These are phyloP conservation scores for Troides aeacus DNA, from an alignment of 2,888 invertebrate species.

Conservation along the genomic window DNA sequence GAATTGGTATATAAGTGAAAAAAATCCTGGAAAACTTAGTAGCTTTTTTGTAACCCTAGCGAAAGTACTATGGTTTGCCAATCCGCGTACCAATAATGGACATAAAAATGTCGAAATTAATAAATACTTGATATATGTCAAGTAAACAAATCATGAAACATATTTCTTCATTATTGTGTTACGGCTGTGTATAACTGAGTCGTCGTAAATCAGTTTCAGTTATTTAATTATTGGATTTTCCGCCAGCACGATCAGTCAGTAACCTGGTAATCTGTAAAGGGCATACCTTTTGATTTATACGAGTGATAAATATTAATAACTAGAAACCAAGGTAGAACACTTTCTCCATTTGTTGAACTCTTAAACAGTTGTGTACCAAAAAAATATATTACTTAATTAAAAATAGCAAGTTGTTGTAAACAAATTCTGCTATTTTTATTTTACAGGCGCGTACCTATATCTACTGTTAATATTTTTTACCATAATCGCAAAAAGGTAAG, in stretches of 20 bases:
- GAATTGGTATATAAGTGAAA: too few relatives aligned
- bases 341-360: slow-evolving; percentile 2
- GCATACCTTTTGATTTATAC: background rate
- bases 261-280: background rate
- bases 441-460: background rate
- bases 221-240: slow-evolving; percentile 2
- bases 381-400: background rate
- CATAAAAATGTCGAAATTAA: background rate
- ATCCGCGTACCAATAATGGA: too few relatives aligned
- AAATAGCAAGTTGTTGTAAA: too few relatives aligned
- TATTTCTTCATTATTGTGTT: background rate
- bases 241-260: background rate
- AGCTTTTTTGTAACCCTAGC: too few relatives aligned
- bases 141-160: too few relatives aligned
- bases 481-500: too few relatives aligned
- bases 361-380: background rate
- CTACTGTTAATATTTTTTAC: too few relatives aligned
- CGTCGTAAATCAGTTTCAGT: background rate
- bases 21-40: too few relatives aligned
- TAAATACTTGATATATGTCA: too few relatives aligned
- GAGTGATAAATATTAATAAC: background rate
- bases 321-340: slow-evolving; percentile 5
- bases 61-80: too few relatives aligned
- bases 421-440: background rate
- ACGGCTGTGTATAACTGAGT: background rate